A percentile compares a stretch with the other conserved stretches of the same genome.
These are phyloP conservation scores for Cheirogaleus major DNA, from an alignment of 2,797 vertebrate species.

Conservation along the genomic window DNA sequence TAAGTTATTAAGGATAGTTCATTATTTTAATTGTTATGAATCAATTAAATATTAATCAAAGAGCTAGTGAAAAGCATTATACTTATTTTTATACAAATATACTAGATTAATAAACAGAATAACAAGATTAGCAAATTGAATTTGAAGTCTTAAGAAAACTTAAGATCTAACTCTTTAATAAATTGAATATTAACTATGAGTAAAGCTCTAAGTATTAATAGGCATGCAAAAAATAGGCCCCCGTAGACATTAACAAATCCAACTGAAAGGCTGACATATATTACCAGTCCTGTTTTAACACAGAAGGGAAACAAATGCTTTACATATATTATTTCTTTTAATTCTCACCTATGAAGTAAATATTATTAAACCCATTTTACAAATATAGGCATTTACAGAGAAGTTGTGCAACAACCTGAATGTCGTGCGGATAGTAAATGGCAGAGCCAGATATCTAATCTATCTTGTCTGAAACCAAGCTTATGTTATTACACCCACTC, in stretches of 20 bases:
- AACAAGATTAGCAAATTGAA: neutral
- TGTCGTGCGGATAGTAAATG: neutral
- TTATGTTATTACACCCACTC: neutral
- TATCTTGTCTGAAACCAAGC: neutral
- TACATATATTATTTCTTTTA: neutral
- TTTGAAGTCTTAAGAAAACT: neutral
- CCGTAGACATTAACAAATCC: neutral
- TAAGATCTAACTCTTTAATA: neutral
- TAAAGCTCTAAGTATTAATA: neutral
- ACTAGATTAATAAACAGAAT: neutral
- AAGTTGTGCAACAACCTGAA: neutral
- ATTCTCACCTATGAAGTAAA: neutral
- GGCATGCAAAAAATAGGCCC: neutral
- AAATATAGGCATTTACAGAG: neutral
- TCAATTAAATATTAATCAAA: neutral
- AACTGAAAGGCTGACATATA: neutral
- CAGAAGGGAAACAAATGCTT: neutral
- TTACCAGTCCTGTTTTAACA: neutral
- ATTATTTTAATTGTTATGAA: neutral
- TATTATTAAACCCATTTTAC: neutral
- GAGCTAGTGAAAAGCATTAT: neutral
- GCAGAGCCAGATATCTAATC: neutral
- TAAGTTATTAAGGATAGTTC: neutral
- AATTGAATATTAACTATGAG: neutral
- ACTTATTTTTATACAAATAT: neutral